Evolutionary conservation across 2,113 vertebrate genomes (phyloP), one percentile per base, ranked within the genome.

Genomic region (Phaetusa simplex): DNA sequence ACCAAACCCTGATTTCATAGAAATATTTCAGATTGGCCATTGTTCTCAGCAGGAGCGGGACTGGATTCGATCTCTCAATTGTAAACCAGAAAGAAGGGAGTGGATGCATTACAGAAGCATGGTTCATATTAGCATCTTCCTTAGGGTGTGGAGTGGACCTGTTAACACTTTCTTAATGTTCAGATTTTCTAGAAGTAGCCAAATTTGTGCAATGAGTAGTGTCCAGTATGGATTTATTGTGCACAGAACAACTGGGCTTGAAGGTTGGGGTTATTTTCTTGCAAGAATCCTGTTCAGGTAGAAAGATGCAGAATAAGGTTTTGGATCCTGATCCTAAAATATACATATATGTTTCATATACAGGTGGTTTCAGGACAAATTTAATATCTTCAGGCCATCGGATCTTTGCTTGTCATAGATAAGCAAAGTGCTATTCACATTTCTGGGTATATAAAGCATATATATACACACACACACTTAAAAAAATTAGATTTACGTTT

Each of bases 91-190:
- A 95, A 62, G 62, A 88, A 94, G 83, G 86, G 92, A 92, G 92
- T 84, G 96, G 69, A 84, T 82, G 52, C 36, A 40, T 81, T 93
- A 81, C 83, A 92, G 86, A 91, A 84, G n/a, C 59, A 90, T 95
- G 86, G 89, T 95, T 93, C 59, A 52, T 76, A 96, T 95, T 95
- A 95, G 47, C 86, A 95, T 96, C 88, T 90, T 97, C 65, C 83
- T 92, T 67, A 64, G 88, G 72, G 86, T 96, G 88, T 92, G 69
- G 88, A 96, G 61, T 84, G 80, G 94, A 93, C 82, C 82, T 95
- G 88, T 96, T 96, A 95, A 95, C 88, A 36, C 95, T 96, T 97
- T 86, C 86, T 74, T 91, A 78, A 88, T 92, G 90, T 64, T 93
- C 74, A 80, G 55, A 62, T 95, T 77, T 81, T 95, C 59, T 47